Percentiles rank a stretch among this genome's conserved stretches.
These are phyloP conservation scores for Drosophila yakuba DNA, from an alignment of 1,140 invertebrate genomes.

Conservation along the genomic window DNA sequence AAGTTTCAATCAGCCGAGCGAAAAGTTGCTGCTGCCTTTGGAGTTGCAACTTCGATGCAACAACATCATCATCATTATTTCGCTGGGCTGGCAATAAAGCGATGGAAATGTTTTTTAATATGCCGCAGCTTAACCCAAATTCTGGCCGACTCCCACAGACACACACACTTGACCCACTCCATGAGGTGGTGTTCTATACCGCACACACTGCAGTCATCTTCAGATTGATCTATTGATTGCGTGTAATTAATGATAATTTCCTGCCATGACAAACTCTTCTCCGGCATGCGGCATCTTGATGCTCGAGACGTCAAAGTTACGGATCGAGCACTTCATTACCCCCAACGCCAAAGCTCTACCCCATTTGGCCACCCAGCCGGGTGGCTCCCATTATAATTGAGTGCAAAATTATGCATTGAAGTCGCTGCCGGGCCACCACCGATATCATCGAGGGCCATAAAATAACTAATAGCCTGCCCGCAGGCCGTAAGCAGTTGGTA, in stretches of 20 bases:
- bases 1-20: conserved; percentile 72
- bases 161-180: conserved; percentile 67
- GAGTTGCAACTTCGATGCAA: conserved; percentile 71
- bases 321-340: conserved; percentile 59
- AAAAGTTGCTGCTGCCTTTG: conserved; percentile 57
- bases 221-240: conserved; percentile 69
- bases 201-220: conserved; percentile 3
- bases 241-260: conserved; percentile 69
- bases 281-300: conserved; percentile 25
- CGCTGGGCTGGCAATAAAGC: conserved; percentile 61
- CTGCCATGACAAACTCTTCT: conserved; percentile 19
- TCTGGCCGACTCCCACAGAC: conserved; percentile 13
- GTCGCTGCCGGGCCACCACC: conserved; percentile 28
- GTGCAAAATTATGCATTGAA: conserved; percentile 83
- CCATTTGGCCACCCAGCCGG: conserved; percentile 10
- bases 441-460: conserved; percentile 72
- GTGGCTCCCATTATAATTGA: conserved; percentile 72
- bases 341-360: conserved; percentile 4
- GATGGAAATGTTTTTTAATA: conserved; percentile 80
- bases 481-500: conserved; percentile 34
- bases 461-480: conserved; percentile 70
- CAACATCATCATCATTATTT: conserved; percentile 44
- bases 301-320: conserved; percentile 47
- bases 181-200: conserved; percentile 1
- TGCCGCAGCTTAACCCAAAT: conserved; percentile 70